Conservation (phyloP, 2,113 vertebrate genomes). For the Aldabrachelys gigantea region DNA sequence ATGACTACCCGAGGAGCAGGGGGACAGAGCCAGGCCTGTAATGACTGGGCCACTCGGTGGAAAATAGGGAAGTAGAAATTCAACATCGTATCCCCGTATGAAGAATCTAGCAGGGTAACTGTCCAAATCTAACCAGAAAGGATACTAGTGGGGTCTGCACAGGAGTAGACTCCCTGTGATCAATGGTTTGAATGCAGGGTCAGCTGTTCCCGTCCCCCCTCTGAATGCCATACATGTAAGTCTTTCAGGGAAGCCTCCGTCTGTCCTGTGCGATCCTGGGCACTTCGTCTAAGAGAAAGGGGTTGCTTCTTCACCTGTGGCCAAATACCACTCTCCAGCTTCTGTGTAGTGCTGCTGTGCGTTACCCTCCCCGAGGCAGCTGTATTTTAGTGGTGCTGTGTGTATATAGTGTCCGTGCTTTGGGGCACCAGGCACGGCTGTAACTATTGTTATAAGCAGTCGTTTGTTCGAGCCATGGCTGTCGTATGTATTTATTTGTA, state of each 20-base stretch:
- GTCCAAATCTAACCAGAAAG: accelerated
- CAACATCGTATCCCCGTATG: neutral
- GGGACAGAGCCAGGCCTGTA: neutral
- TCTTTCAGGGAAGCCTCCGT: accelerated
- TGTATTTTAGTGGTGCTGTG: neutral
- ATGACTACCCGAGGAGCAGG: accelerated
- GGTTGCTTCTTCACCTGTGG: neutral
- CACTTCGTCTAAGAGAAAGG: neutral
- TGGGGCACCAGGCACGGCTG: neutral
- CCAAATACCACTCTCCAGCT: neutral
- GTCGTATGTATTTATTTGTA: neutral
- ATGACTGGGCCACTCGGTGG: neutral
- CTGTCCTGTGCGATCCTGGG: accelerated
- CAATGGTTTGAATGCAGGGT: neutral
- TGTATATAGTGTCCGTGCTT: neutral
- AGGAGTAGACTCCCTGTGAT: accelerated
- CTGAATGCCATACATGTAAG: accelerated
- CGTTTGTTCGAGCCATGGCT: neutral
- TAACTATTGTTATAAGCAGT: accelerated
- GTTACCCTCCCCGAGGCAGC: neutral
- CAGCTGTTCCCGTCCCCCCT: neutral
- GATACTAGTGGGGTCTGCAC: neutral
- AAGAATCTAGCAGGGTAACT: neutral
- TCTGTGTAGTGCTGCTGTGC: neutral
- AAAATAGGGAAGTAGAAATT: neutral